phyloP scores from a whole-genome alignment of 2,797 vertebrate genomes.

The Spizella passerina region DNA sequence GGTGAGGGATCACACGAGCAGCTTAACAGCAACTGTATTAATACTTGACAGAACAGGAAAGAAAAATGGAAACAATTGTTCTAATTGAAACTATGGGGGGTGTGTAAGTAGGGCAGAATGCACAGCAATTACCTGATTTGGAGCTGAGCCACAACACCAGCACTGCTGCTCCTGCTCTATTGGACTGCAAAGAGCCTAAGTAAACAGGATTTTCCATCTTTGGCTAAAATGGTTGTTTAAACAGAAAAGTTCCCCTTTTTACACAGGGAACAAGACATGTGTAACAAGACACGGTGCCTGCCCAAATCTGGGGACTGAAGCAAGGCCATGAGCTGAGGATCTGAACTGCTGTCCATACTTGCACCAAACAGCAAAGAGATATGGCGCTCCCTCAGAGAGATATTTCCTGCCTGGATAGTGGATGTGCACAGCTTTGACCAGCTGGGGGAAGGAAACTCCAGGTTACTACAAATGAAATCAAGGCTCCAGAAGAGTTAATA shows the following conservation, averaged over 20 bases:
- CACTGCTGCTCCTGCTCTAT: not conserved
- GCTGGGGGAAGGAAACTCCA: not conserved
- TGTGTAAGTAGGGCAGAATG: constrained; percentile 45
- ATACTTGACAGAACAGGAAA: constrained; percentile 51
- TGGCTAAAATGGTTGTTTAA: not conserved
- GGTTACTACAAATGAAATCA: not conserved
- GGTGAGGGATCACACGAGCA: not conserved
- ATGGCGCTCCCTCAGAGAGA: not conserved
- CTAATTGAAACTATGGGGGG: constrained; percentile 62
- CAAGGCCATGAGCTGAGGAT: not conserved
- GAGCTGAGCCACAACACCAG: constrained; percentile 22
- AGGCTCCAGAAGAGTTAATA: not conserved
- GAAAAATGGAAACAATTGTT: constrained; percentile 53
- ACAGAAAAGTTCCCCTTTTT: not conserved
- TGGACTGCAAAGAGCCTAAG: not conserved
- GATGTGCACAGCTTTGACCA: not conserved
- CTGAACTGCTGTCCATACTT: not conserved
- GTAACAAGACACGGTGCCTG: not conserved
- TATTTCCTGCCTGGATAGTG: not conserved
- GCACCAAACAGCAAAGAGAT: not conserved
- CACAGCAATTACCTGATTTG: constrained; percentile 59
- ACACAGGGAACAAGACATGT: not conserved
- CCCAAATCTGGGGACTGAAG: not conserved
- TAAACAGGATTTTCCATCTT: constrained; percentile 18
- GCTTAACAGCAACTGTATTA: constrained; percentile 28